phyloP scores from a whole-genome alignment of 2,797 vertebrate species.

The Babyrousa celebensis region DNA sequence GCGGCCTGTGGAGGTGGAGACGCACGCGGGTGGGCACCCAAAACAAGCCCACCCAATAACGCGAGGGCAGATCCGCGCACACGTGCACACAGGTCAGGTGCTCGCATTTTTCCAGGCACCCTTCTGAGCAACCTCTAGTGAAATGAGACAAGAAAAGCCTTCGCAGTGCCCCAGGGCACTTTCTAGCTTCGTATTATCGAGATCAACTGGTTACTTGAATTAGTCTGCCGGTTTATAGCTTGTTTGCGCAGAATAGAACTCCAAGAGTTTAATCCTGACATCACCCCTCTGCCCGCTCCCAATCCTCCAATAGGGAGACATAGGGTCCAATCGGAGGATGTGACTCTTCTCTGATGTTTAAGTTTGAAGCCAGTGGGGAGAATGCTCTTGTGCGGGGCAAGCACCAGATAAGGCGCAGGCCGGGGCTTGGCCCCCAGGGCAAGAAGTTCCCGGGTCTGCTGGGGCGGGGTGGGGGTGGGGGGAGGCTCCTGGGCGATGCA shows the following conservation, averaged over 20 bases:
- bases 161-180: neutral
- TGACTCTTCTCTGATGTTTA: conserved; percentile 13
- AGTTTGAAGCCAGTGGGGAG: neutral
- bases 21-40: neutral
- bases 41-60: neutral
- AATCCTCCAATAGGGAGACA: neutral
- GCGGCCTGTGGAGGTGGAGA: neutral
- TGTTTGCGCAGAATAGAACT: conserved; percentile 44
- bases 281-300: neutral
- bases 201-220: neutral
- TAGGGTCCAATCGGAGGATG: conserved; percentile 31
- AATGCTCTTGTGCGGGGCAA: neutral
- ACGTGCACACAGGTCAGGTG: neutral
- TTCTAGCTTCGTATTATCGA: neutral
- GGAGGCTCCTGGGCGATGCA: fast-evolving
- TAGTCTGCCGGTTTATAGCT: neutral
- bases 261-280: conserved; percentile 47
- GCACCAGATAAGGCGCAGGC: neutral
- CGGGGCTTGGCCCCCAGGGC: neutral
- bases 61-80: neutral
- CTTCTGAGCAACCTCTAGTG: neutral
- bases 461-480: too few relatives aligned
- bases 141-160: neutral
- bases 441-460: neutral
- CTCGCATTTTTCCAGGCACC: too few relatives aligned